Percentiles rank a stretch among this genome's conserved stretches.
Conservation (phyloP, 2,888 invertebrate species). For the Syrista parreyssii region DNA sequence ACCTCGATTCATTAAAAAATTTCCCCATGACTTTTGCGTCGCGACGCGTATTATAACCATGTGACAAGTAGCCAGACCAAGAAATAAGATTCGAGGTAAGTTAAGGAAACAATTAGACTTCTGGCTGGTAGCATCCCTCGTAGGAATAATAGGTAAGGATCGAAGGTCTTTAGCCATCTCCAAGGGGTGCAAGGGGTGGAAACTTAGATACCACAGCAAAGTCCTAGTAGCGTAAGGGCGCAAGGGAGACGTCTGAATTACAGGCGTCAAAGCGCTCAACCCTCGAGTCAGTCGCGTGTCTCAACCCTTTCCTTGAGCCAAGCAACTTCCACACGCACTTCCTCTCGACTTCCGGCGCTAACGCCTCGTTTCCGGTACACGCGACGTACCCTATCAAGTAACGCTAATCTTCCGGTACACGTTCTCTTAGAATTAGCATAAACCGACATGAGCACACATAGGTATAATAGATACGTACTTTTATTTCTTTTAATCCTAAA, state of each 20-base stretch:
- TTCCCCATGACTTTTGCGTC: not conserved
- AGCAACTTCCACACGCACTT: conserved; percentile 52
- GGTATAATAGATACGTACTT: not conserved
- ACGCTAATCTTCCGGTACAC: conserved; percentile 11
- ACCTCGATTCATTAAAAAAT: not conserved
- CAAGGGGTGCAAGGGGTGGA: not conserved
- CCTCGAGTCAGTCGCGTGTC: conserved; percentile 4
- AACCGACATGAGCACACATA: not conserved
- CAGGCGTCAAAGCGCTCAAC: not conserved
- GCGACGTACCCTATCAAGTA: conserved; percentile 22
- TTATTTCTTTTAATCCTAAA: not conserved
- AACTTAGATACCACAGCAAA: not conserved
- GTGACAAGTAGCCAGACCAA: not conserved
- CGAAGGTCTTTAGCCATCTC: not conserved
- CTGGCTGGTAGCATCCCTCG: not conserved
- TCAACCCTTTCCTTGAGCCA: not conserved
- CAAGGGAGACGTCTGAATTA: not conserved
- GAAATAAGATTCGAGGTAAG: not conserved
- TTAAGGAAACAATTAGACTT: not conserved
- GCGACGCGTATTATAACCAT: not conserved
- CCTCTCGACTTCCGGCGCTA: conserved; percentile 48
- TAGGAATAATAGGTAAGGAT: not conserved
- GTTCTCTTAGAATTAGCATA: conserved; percentile 19
- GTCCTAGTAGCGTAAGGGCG: not conserved
- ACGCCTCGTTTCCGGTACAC: conserved; percentile 50